Percentiles rank a stretch among this genome's conserved stretches.
Evolutionary conservation across 2,113 vertebrate species (phyloP).

Genomic region (Tiliqua scincoides): DNA sequence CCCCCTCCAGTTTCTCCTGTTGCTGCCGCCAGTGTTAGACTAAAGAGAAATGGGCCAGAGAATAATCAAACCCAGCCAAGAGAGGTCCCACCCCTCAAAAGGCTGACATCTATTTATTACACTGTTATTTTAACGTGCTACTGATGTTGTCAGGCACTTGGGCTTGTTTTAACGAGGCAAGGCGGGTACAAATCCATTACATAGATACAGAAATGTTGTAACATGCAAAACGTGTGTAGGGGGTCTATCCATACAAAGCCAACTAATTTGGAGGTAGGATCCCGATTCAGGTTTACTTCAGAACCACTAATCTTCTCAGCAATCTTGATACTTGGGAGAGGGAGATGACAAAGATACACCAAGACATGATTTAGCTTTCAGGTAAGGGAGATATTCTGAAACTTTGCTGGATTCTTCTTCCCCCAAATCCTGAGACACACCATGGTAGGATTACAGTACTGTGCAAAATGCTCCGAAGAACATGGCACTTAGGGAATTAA

Average conservation of each 20-base stretch:
- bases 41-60: too few species aligned
- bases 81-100: too few species aligned
- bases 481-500: conserved; percentile 37
- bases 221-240: neutral
- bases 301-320: neutral
- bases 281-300: neutral
- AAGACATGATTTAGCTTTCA: neutral
- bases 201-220: neutral
- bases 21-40: too few species aligned
- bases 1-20: too few species aligned
- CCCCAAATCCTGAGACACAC: neutral
- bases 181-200: too few species aligned
- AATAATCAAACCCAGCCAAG: too few species aligned
- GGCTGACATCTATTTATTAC: too few species aligned
- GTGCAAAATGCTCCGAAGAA: accelerated
- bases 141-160: too few species aligned
- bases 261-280: neutral
- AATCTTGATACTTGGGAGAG: neutral
- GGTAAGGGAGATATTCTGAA: neutral
- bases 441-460: neutral
- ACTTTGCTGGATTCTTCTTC: neutral
- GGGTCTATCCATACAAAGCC: neutral
- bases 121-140: too few species aligned
- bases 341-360: neutral
- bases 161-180: too few species aligned